Conservation (phyloP, 2,888 invertebrate species). For the Neria commutata region DNA sequence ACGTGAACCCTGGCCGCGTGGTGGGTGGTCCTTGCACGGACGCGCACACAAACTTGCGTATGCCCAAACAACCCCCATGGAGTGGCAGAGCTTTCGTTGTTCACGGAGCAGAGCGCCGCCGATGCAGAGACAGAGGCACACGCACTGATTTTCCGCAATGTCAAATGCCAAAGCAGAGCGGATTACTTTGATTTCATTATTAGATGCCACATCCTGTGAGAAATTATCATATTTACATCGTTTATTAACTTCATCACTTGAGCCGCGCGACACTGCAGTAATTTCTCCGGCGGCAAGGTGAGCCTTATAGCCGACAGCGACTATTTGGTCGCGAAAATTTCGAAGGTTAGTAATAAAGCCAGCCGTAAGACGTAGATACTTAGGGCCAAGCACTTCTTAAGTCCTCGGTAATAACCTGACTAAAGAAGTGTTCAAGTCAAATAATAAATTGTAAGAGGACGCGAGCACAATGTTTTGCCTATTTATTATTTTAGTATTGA, state of each 20-base stretch:
- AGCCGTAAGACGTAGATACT: background rate
- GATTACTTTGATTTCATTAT: constrained; percentile 62
- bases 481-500: too few relatives aligned
- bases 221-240: constrained; percentile 63
- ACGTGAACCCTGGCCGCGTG: constrained; percentile 1
- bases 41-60: constrained; percentile 15
- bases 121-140: too few relatives aligned
- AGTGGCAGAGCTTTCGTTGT: constrained; percentile 29
- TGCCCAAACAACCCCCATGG: constrained; percentile 39
- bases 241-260: constrained; percentile 63
- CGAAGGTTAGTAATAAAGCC: constrained; percentile 3
- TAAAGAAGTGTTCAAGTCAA: too few relatives aligned
- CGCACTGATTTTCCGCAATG: constrained; percentile 33
- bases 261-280: constrained; percentile 30
- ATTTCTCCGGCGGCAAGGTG: constrained; percentile 16
- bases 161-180: constrained; percentile 37
- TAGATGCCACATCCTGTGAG: constrained; percentile 62
- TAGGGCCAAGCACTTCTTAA: constrained; percentile 5
- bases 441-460: too few relatives aligned
- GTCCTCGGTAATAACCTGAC: background rate
- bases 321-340: too few relatives aligned
- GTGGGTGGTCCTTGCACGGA: background rate
- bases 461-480: too few relatives aligned
- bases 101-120: constrained; percentile 14
- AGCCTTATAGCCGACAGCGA: constrained; percentile 10